These are phyloP conservation scores for Oncorhynchus kisutch DNA, from an alignment of 2,113 vertebrate species.

Conservation along the genomic window DNA sequence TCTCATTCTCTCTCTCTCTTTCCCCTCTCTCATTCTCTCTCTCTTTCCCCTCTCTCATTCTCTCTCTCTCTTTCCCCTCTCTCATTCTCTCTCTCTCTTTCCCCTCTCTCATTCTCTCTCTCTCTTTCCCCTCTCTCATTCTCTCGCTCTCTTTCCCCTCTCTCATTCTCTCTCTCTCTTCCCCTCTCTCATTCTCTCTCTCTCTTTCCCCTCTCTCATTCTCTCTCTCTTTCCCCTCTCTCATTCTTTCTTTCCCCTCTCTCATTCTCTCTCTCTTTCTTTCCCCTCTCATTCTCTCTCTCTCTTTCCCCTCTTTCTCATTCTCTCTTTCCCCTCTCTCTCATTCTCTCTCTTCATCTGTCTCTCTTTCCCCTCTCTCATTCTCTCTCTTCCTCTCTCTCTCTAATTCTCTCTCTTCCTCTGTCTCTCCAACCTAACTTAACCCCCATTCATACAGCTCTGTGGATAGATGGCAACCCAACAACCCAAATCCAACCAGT, in stretches of 20 bases:
- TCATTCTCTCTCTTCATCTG: background rate
- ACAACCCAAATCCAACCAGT: background rate
- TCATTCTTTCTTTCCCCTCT: background rate
- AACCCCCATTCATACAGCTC: constrained; percentile 22
- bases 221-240: too few relatives aligned
- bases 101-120: too few relatives aligned
- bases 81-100: background rate
- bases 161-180: background rate
- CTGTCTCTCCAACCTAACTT: constrained; percentile 5
- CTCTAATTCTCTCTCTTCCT: background rate
- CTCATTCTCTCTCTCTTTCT: background rate
- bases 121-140: background rate
- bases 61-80: too few relatives aligned
- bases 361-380: background rate
- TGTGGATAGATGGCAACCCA: constrained; percentile 50
- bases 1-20: background rate
- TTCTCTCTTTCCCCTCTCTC: background rate
- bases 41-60: too few relatives aligned
- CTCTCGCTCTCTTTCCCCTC: background rate
- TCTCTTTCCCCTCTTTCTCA: too few relatives aligned
- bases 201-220: too few relatives aligned
- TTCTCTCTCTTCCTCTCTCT: background rate
- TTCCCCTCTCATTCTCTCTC: too few relatives aligned
- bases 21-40: too few relatives aligned
- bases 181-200: too few relatives aligned